Evolutionary conservation across 2,888 invertebrate species (phyloP).

Genomic region (Apotomis capreana): DNA sequence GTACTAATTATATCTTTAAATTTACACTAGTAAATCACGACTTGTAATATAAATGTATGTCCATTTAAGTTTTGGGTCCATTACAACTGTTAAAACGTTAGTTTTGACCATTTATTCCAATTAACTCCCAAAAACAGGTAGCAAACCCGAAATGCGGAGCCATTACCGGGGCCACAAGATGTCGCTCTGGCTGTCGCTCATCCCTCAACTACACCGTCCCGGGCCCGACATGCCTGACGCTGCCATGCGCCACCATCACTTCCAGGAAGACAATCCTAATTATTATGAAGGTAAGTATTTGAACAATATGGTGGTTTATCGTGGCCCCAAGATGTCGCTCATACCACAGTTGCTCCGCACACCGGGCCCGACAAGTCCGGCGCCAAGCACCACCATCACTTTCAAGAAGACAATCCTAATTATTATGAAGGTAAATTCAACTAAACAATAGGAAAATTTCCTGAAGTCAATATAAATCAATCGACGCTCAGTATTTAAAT

Average conservation of each 20-base stretch:
- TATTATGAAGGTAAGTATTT: slow-evolving; percentile 88
- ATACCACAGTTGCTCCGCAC: slow-evolving; percentile 95
- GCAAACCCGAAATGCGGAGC: slow-evolving; percentile 90
- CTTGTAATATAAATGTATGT: slow-evolving; percentile 17
- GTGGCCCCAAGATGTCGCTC: slow-evolving; percentile 96
- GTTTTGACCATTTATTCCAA: slow-evolving; percentile 61
- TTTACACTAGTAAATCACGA: too few relatives aligned
- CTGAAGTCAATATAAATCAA: too few relatives aligned
- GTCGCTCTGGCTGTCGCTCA: slow-evolving; percentile 95
- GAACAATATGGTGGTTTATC: slow-evolving; percentile 78
- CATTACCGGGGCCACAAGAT: slow-evolving; percentile 97
- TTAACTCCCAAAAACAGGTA: slow-evolving; percentile 77
- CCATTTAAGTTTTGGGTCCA: slow-evolving; percentile 62
- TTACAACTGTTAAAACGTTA: slow-evolving; percentile 46
- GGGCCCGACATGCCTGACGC: slow-evolving; percentile 89
- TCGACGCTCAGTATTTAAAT: too few relatives aligned
- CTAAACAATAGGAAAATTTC: neutral
- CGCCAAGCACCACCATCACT: slow-evolving; percentile 94
- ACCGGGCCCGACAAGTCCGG: slow-evolving; percentile 87
- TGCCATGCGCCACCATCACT: slow-evolving; percentile 94
- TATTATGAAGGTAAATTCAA: slow-evolving; percentile 88
- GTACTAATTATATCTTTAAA: too few relatives aligned
- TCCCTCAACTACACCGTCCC: slow-evolving; percentile 94
- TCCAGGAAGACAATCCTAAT: slow-evolving; percentile 90
- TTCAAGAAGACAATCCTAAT: slow-evolving; percentile 90